Base-by-base conservation (phyloP, 2,113 vertebrate genomes). In the Melospiza georgiana region DNA sequence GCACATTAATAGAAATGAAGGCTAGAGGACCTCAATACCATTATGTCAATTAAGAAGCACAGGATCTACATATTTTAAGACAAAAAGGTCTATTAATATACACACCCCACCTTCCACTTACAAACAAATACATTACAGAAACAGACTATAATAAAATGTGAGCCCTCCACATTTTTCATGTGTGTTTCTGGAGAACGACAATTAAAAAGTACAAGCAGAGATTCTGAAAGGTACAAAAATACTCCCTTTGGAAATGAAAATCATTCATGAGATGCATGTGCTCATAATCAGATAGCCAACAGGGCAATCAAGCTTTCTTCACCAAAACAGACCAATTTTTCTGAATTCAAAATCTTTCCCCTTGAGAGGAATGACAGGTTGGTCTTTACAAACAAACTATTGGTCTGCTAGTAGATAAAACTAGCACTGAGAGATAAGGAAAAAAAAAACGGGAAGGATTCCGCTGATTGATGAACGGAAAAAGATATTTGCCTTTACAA, bases 1-100 rank as follows among this genome's bases (percentile, higher is more conserved):
- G 66, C 58, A 89, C 30, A 61, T 94, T 57, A 95, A 59, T 12
- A 94, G 52, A 94, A 90, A 52, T 20, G 18, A 91, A 94, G 44
- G 51, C 63, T 35, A 28, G 24, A 94, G 33, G 21, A 86, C 33
- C 63, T 87, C 65, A 76, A 2, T 25, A 90, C 15, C 28, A 61
- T 57, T n/a, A 79, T 11, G 18, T 25, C 46, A 55, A 57, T 27
- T 61, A 72, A 52, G 18, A 80, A 78, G 61, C 28, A 62, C 12
- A 82, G 43, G 22, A 93, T 39, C 66, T 52, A 84, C 6, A 9
- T 21, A 68, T 35, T 75, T 91, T 87, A 92, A 75, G 62, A 78
- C 37, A 86, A 65, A 86, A 86, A 72, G 12, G 13, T 55, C 30
- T 30, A 63, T 21, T 73, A 68, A 65, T 59, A 73, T 11, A 27